phyloP scores from a whole-genome alignment of 2,113 vertebrate genomes.

The Phaethornis superciliosus region DNA sequence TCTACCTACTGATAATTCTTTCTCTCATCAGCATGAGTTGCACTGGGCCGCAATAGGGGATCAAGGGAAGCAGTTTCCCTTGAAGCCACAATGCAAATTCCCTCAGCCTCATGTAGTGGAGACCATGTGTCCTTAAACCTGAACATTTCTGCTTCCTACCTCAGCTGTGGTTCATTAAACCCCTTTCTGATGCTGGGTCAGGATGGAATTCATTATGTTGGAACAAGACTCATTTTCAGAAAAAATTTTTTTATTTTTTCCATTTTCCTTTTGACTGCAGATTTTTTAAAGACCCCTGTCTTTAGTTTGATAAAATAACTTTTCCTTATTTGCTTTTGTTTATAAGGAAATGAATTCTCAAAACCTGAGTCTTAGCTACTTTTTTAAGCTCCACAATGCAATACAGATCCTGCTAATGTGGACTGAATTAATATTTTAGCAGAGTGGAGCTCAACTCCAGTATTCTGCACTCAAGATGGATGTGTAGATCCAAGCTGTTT shows the following conservation, averaged over 20 bases:
- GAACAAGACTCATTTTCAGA: background rate
- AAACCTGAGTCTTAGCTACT: background rate
- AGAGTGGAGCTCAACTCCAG: background rate
- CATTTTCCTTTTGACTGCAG: background rate
- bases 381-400: conserved; percentile 22
- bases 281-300: background rate
- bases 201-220: conserved; percentile 18
- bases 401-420: background rate
- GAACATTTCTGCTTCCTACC: background rate
- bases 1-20: background rate
- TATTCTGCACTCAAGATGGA: background rate
- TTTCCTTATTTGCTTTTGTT: background rate
- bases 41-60: background rate
- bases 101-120: rapidly evolving
- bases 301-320: conserved; percentile 17
- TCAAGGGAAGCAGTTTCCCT: background rate
- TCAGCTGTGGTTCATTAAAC: conserved; percentile 44
- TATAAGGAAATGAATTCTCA: background rate
- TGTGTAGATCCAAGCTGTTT: background rate
- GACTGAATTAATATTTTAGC: conserved; percentile 11
- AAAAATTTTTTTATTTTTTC: conserved; percentile 25
- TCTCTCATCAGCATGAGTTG: background rate
- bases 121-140: background rate
- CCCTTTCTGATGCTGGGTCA: background rate
- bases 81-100: background rate